phyloP scores from a whole-genome alignment of 2,888 invertebrate genomes.

The Philereme transversata region DNA sequence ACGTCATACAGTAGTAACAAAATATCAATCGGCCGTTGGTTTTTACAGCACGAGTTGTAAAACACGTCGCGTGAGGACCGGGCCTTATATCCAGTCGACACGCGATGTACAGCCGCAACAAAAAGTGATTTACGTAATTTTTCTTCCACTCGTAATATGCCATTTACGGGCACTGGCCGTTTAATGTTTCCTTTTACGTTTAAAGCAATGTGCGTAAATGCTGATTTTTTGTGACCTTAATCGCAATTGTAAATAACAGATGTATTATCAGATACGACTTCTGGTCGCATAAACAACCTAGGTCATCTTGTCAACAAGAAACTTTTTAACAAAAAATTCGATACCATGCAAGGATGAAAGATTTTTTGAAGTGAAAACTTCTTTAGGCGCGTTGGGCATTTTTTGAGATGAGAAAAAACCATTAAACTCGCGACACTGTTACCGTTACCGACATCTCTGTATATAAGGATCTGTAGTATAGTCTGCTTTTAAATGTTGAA shows the following conservation, averaged over 20 bases:
- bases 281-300: not conserved
- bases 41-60: constrained; percentile 75
- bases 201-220: constrained; percentile 47
- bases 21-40: constrained; percentile 81
- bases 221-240: constrained; percentile 38
- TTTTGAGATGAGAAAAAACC: too few species aligned
- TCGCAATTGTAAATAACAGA: constrained; percentile 14
- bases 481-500: too few species aligned
- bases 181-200: constrained; percentile 52
- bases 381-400: too few species aligned
- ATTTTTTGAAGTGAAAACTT: too few species aligned
- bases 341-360: too few species aligned
- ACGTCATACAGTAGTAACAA: constrained; percentile 64
- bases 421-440: too few species aligned
- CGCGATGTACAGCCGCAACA: constrained; percentile 65
- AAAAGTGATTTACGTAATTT: constrained; percentile 66
- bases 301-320: too few species aligned
- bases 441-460: too few species aligned
- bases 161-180: constrained; percentile 41
- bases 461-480: too few species aligned
- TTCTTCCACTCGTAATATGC: constrained; percentile 50
- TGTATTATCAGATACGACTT: not conserved
- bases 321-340: too few species aligned
- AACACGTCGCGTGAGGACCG: constrained; percentile 74
- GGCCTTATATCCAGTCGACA: constrained; percentile 70